These are phyloP conservation scores for Atractosteus spatula DNA, from an alignment of 2,113 vertebrate species.

Conservation along the genomic window DNA sequence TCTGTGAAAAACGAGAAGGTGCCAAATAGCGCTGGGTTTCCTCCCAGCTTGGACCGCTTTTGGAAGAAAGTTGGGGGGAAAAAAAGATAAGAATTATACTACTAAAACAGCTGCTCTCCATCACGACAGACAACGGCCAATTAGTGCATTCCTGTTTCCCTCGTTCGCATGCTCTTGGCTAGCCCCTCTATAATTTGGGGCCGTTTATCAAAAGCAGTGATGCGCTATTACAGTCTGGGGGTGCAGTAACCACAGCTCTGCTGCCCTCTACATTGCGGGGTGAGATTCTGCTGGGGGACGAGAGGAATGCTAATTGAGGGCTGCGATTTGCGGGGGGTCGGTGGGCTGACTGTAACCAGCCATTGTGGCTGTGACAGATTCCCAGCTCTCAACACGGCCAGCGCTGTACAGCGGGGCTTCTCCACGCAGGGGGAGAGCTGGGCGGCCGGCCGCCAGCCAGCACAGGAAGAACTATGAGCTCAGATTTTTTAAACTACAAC, in stretches of 20 bases:
- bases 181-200: constrained; percentile 42
- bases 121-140: constrained; percentile 63
- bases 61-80: no score
- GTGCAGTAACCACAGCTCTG: constrained; percentile 19
- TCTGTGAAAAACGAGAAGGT: no score
- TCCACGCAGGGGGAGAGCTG: no score
- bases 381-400: no score
- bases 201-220: constrained; percentile 42
- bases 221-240: constrained; percentile 20
- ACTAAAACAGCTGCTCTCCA: constrained; percentile 56
- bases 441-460: no score
- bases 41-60: no score
- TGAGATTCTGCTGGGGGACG: constrained; percentile 12
- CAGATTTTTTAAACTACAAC: no score
- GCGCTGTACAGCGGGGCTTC: no score
- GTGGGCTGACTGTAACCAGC: constrained; percentile 7
- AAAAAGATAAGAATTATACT: background rate
- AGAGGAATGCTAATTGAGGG: constrained; percentile 40
- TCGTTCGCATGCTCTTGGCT: constrained; percentile 49
- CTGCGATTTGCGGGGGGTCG: constrained; percentile 10
- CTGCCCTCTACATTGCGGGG: constrained; percentile 12
- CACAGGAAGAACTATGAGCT: no score
- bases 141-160: constrained; percentile 55
- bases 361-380: background rate
- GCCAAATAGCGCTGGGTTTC: no score